A percentile compares a stretch with the other conserved stretches of the same genome.
Conservation (phyloP, 2,797 vertebrate species). For the Simalia tracyae region DNA sequence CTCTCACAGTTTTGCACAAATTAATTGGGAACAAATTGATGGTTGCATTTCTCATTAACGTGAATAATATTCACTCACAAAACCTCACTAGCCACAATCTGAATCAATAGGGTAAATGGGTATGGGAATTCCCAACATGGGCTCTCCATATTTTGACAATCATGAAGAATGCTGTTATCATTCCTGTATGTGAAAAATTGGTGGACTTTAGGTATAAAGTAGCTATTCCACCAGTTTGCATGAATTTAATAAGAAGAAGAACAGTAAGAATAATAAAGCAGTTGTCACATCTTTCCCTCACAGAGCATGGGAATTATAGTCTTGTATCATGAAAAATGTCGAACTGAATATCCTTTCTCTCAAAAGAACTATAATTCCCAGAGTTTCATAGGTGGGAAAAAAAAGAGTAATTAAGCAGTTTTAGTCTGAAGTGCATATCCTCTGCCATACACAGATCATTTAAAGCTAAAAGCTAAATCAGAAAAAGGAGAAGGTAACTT, state of each 20-base stretch:
- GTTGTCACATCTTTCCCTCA: not conserved
- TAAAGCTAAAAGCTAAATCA: conserved; percentile 32
- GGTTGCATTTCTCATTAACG: not conserved
- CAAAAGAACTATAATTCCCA: not conserved
- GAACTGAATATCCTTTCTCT: not conserved
- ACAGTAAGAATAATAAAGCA: not conserved
- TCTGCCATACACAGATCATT: not conserved
- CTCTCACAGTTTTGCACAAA: not conserved
- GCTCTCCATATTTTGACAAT: not conserved
- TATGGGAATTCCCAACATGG: not conserved
- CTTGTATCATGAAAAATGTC: not conserved
- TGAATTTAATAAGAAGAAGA: not conserved
- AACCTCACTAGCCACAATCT: not conserved
- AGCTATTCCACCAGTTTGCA: no score
- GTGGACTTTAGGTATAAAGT: not conserved
- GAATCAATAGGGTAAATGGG: not conserved
- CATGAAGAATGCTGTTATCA: no score
- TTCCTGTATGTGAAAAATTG: not conserved
- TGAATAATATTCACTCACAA: not conserved
- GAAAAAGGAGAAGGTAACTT: conserved; percentile 3
- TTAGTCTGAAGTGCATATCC: not conserved
- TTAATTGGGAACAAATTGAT: not conserved
- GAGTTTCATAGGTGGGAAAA: no score
- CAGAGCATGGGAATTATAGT: not conserved
- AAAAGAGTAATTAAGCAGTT: not conserved